phyloP scores from a whole-genome alignment of 2,113 vertebrate genomes.

The Odocoileus hemionus region DNA sequence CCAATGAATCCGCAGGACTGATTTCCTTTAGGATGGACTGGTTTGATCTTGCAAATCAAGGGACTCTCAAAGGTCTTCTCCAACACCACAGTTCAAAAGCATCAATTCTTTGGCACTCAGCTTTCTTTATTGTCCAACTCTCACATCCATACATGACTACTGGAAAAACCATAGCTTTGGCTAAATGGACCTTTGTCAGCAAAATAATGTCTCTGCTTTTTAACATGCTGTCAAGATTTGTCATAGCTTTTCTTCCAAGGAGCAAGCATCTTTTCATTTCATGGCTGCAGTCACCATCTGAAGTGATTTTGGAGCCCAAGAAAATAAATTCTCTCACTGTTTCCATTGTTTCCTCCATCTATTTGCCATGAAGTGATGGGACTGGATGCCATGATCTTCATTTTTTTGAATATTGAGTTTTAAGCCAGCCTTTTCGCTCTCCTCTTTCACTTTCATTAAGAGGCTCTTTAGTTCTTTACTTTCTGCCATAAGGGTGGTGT shows the following conservation, averaged over 20 bases:
- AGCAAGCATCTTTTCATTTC: not conserved
- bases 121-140: not conserved
- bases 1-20: not conserved
- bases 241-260: not conserved
- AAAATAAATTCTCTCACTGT: not conserved
- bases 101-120: not conserved
- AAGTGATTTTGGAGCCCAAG: not conserved
- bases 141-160: not conserved
- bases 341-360: not conserved
- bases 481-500: not conserved
- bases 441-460: not conserved
- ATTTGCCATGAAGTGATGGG: not conserved
- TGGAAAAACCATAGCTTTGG: not conserved
- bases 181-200: not conserved
- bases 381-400: not conserved
- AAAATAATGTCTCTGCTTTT: not conserved
- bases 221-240: not conserved
- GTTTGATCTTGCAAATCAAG: not conserved
- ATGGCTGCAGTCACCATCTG: not conserved
- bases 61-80: not conserved
- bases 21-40: not conserved
- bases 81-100: not conserved
- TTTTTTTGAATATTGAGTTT: not conserved
- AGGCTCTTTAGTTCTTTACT: not conserved
- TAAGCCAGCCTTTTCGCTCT: not conserved